Percentiles rank a stretch among this genome's conserved stretches.
Conservation (phyloP, 2,888 invertebrate species). For the Buathra laborator region DNA sequence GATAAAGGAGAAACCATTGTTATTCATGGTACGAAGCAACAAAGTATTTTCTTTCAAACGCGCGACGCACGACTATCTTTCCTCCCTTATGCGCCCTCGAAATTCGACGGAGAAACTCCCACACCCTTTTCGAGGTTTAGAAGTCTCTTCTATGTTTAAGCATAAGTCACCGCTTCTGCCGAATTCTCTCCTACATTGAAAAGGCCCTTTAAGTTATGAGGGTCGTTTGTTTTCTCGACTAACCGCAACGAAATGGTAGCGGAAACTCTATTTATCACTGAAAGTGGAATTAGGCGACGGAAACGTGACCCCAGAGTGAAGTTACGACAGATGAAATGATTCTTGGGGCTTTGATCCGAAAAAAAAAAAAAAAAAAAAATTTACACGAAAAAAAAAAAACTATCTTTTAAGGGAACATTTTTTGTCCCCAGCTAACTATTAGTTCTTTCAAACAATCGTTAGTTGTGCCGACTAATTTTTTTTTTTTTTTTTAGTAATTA, state of each 20-base stretch:
- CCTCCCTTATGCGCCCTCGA: too few relatives aligned
- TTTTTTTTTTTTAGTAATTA: too few relatives aligned
- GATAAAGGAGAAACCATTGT: background rate
- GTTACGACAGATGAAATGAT: background rate
- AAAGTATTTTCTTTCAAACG: background rate
- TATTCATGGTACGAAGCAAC: background rate
- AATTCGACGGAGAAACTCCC: background rate
- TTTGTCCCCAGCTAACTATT: too few relatives aligned
- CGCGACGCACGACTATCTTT: background rate
- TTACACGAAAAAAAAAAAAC: too few relatives aligned
- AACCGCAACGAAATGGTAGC: background rate
- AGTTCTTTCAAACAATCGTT: too few relatives aligned
- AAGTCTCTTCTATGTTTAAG: too few relatives aligned
- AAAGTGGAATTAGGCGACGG: background rate
- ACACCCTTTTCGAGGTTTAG: too few relatives aligned
- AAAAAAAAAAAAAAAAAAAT: too few relatives aligned
- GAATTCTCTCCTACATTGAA: background rate
- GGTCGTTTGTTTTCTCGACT: constrained; percentile 20
- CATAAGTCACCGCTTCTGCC: too few relatives aligned
- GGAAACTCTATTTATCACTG: background rate
- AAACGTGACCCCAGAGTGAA: background rate
- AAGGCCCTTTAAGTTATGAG: background rate
- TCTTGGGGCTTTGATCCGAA: background rate
- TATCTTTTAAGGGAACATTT: too few relatives aligned
- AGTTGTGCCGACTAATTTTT: too few relatives aligned